phyloP scores from a whole-genome alignment of 2,113 vertebrate species.

The Cinclus mexicanus region DNA sequence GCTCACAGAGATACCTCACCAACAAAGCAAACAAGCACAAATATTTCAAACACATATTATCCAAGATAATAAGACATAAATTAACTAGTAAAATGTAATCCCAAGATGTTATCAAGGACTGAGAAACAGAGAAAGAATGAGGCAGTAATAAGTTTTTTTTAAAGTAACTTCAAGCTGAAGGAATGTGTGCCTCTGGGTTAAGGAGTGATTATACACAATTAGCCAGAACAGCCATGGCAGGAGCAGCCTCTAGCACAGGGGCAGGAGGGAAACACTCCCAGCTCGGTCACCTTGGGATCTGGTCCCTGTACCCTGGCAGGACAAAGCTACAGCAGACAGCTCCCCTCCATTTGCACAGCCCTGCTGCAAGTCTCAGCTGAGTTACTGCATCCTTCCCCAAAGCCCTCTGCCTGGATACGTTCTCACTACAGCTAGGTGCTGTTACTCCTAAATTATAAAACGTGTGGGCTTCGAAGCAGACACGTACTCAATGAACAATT shows the following conservation, averaged over 20 bases:
- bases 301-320: accelerated
- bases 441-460: background rate
- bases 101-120: background rate
- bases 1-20: background rate
- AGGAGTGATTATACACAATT: background rate
- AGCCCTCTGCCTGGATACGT: background rate
- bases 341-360: background rate
- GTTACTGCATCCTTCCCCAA: background rate
- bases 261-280: background rate
- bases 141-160: background rate
- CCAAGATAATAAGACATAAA: background rate
- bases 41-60: background rate
- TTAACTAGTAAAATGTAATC: background rate
- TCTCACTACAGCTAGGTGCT: background rate
- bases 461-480: background rate
- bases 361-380: background rate
- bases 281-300: background rate
- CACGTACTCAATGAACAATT: background rate
- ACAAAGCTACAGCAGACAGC: background rate
- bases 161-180: background rate
- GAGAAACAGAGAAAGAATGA: background rate
- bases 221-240: background rate
- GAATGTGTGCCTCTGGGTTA: background rate
- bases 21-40: background rate
- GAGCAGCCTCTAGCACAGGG: background rate